These are phyloP conservation scores for Phalacrocorax carbo DNA, from an alignment of 2,113 vertebrate genomes.

Conservation along the genomic window DNA sequence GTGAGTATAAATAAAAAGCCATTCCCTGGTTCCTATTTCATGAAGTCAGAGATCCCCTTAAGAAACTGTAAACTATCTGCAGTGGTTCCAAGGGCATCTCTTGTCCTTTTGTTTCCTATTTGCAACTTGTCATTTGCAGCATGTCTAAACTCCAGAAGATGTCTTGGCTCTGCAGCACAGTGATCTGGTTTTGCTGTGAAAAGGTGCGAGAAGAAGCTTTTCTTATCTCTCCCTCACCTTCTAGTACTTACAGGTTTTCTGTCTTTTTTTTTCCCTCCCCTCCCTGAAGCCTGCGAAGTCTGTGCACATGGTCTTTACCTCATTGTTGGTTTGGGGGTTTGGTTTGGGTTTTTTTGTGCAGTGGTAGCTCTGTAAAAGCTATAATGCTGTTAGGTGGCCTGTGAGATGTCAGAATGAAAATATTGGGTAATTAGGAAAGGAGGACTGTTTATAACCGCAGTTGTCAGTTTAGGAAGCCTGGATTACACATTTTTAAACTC, in stretches of 20 bases:
- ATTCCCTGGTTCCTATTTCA: not conserved
- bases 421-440: slow-evolving; percentile 13
- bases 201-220: not conserved
- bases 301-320: not conserved
- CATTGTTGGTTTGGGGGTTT: not conserved
- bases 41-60: not conserved
- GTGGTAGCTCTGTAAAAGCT: not conserved
- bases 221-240: not conserved
- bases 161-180: not conserved
- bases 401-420: slow-evolving; percentile 7
- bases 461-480: not conserved
- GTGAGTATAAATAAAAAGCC: not conserved
- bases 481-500: not conserved
- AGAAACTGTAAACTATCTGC: not conserved
- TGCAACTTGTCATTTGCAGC: not conserved
- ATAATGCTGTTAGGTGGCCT: not conserved
- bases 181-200: not conserved
- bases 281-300: not conserved
- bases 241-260: not conserved
- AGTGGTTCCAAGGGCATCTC: not conserved
- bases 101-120: not conserved
- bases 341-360: not conserved
- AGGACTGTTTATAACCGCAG: not conserved
- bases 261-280: not conserved
- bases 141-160: not conserved